These are phyloP conservation scores for Drosophila sp. DNA, from an alignment of 1,140 invertebrate species.

Conservation along the genomic window DNA sequence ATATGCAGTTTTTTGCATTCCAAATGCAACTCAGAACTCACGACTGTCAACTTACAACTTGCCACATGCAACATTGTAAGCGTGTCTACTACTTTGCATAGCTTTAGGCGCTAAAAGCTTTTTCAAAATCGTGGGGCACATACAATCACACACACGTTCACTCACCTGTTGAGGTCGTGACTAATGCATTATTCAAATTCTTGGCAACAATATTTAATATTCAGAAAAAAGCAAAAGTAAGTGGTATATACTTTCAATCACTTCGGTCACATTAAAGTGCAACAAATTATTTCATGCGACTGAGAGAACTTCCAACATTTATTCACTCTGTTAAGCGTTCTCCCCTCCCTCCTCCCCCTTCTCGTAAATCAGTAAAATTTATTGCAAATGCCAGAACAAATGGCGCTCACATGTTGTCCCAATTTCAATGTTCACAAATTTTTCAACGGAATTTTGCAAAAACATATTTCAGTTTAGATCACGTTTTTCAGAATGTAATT, in stretches of 20 bases:
- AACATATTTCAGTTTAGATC: slow-evolving; percentile 77
- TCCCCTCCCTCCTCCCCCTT: slow-evolving; percentile 12
- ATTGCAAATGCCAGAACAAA: slow-evolving; percentile 70
- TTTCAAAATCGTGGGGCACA: slow-evolving; percentile 20
- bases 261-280: slow-evolving; percentile 63
- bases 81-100: slow-evolving; percentile 61
- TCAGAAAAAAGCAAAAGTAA: background rate
- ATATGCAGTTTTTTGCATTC: slow-evolving; percentile 45
- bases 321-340: slow-evolving; percentile 73
- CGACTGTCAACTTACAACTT: slow-evolving; percentile 11
- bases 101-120: slow-evolving; percentile 77
- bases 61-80: slow-evolving; percentile 31
- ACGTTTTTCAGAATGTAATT: slow-evolving; percentile 63
- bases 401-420: slow-evolving; percentile 77
- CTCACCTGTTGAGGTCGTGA: slow-evolving; percentile 43
- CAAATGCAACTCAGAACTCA: slow-evolving; percentile 26
- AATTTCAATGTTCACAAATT: slow-evolving; percentile 74
- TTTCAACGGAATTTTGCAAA: slow-evolving; percentile 60
- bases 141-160: slow-evolving; percentile 22
- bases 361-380: slow-evolving; percentile 76
- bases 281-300: slow-evolving; percentile 61
- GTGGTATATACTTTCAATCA: slow-evolving; percentile 11
- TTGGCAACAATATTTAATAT: slow-evolving; percentile 56
- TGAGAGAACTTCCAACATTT: slow-evolving; percentile 65
- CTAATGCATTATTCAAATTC: slow-evolving; percentile 72